Conservation (phyloP, 2,888 invertebrate species). For the Hypselothyrea guttata region DNA sequence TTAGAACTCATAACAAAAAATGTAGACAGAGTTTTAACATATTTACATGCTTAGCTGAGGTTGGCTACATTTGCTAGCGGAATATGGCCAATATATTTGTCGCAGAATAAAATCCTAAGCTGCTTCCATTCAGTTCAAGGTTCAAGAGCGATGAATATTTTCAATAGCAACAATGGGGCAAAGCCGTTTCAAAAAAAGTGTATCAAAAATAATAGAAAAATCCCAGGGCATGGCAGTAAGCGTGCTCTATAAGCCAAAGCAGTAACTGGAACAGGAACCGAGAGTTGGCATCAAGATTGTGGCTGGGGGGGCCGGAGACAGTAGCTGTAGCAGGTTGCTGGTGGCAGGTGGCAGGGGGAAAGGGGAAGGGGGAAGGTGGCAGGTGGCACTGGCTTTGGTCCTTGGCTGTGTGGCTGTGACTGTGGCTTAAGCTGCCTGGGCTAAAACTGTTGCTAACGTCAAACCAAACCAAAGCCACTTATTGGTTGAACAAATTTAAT, state of each 20-base stretch:
- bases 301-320: too few species aligned
- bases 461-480: conserved; percentile 62
- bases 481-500: conserved; percentile 68
- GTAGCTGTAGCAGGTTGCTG: too few species aligned
- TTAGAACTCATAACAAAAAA: too few species aligned
- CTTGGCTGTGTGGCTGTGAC: conserved; percentile 6
- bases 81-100: too few species aligned
- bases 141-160: background rate
- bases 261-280: background rate
- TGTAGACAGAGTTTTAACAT: too few species aligned
- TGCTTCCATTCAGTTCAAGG: too few species aligned
- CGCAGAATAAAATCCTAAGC: too few species aligned
- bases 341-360: background rate
- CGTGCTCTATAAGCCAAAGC: background rate
- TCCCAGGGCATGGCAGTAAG: background rate
- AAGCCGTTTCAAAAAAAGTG: background rate
- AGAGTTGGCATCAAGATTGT: too few species aligned
- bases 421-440: conserved; percentile 32
- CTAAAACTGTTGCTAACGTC: conserved; percentile 52
- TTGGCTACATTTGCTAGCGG: too few species aligned
- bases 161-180: background rate
- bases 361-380: conserved; percentile 1
- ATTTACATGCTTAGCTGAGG: too few species aligned
- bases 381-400: too few species aligned
- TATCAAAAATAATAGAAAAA: background rate